A percentile compares a stretch with the other conserved stretches of the same genome.
Evolutionary conservation across 2,113 vertebrate species (phyloP).

Genomic region (Ciconia maguari): DNA sequence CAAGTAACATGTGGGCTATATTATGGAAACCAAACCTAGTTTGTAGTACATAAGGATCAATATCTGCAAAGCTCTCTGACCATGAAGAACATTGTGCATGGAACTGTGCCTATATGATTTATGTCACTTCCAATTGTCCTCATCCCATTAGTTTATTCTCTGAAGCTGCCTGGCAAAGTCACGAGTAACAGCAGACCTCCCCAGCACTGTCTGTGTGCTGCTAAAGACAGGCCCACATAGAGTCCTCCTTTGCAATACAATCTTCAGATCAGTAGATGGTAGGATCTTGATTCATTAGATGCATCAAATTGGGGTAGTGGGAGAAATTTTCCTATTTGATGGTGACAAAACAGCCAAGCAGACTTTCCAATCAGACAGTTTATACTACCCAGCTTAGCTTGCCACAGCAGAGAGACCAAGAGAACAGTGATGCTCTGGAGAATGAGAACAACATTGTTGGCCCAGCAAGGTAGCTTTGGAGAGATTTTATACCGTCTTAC

Average conservation of each 20-base stretch:
- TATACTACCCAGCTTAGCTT: neutral
- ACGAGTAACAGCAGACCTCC: neutral
- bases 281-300: neutral
- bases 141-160: neutral
- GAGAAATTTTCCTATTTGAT: neutral
- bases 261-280: neutral
- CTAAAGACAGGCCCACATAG: neutral
- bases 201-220: neutral
- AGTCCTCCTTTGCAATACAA: neutral
- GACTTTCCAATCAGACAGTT: neutral
- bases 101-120: neutral
- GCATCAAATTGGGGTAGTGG: neutral
- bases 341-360: neutral
- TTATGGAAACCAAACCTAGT: neutral
- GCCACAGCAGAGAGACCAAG: neutral
- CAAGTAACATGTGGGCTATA: neutral
- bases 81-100: neutral
- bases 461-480: neutral
- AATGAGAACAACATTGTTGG: neutral
- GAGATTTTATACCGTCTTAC: neutral
- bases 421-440: neutral
- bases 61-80: slow-evolving; percentile 10
- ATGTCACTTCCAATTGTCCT: neutral
- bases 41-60: neutral
- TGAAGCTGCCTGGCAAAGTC: neutral